These are phyloP conservation scores for Pantherophis alleghaniensis DNA, from an alignment of 2,797 vertebrate genomes.

Conservation along the genomic window DNA sequence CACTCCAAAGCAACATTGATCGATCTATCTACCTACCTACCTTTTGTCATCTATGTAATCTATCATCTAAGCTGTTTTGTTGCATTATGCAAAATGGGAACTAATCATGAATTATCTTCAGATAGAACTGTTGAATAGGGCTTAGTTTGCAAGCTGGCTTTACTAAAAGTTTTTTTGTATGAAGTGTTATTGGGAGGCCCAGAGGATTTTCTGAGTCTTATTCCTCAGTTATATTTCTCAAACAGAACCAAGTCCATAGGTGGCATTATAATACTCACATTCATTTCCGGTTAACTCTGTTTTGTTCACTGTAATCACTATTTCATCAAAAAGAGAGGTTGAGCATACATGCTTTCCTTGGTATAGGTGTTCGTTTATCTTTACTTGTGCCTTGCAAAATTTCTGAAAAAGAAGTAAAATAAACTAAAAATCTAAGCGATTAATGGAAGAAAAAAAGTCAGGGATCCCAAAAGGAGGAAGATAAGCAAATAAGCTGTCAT, in stretches of 20 bases:
- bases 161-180: neutral
- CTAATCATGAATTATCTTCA: neutral
- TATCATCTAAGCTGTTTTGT: neutral
- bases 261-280: neutral
- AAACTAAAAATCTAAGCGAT: neutral
- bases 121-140: too few species aligned
- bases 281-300: neutral
- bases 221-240: neutral
- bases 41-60: too few species aligned
- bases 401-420: neutral
- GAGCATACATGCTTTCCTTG: neutral
- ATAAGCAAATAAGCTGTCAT: neutral
- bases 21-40: too few species aligned
- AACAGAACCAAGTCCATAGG: neutral
- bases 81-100: neutral
- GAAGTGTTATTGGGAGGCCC: too few species aligned
- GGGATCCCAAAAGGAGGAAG: neutral
- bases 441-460: neutral
- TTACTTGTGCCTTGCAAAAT: neutral
- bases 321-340: neutral
- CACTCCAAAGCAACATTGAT: neutral
- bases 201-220: neutral
- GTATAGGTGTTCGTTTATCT: neutral
- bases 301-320: too few species aligned
- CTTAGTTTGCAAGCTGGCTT: neutral